Evolutionary conservation across 2,888 invertebrate species (phyloP), one percentile per base, ranked within the genome.

Genomic region (Holacanthella duospinosa): DNA sequence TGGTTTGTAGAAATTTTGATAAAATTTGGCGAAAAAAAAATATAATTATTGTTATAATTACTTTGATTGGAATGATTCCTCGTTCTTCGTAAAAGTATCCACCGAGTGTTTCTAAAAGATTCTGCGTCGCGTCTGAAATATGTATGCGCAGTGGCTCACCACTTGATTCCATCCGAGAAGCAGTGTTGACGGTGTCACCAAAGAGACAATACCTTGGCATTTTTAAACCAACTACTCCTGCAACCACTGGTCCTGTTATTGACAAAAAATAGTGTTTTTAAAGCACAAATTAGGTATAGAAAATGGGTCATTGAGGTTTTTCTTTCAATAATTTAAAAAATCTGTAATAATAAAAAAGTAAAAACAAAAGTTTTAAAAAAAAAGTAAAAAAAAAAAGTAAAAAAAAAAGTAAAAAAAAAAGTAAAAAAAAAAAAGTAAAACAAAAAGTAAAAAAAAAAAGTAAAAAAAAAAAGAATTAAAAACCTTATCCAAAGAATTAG

Each of bases 141-240:
- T 94, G 93, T 71, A 93, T 93, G 72, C 87, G 85, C 4, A 93
- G 78, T 1, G 93, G 92, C 90, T 86, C 85, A 0, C 88, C 87
- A 1, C 83, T 84, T 59, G 87, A 85, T 76, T 89, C 88, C 88
- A 89, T 89, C 43, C 89, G 78, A 0, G 87, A 86, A 4, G 61
- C 61, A 0, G 87, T 88, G 75, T 89, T 89, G 1, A 89, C 89
- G 0, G 89, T 88, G 75, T 89, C 89, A 0, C 89, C 67, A 43
- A 68, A 68, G 2, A 68, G 53, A 60, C 66, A 68, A 28, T 68
- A 70, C 2, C 67, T 24, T 19, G 89, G 89, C 89, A 89, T 89
- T 78, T 87, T 86, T 29, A 86, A 79, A 0, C 89, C 89, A 0
- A 90, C 89, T 4, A 90, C 89, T 1, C 90, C 89, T 1, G 89